Evolutionary conservation across 2,113 vertebrate species (phyloP), one percentile per base, ranked within the genome.

Genomic region (Rhinolophus ferrumequinum): DNA sequence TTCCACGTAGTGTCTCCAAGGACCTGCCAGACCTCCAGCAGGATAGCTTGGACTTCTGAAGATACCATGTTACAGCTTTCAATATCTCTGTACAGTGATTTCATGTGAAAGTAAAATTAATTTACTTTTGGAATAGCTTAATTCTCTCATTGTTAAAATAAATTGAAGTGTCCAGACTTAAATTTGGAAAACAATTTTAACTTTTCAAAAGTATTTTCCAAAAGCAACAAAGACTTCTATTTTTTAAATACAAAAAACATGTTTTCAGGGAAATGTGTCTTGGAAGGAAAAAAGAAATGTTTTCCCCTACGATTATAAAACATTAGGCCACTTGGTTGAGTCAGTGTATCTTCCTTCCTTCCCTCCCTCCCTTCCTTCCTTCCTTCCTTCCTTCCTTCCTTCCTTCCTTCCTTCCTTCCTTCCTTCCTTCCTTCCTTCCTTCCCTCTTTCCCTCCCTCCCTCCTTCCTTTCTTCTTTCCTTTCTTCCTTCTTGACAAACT

Each of bases 241-340:
- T 98, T 97, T 98, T 98, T 96, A 98, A 98, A 98, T 98, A 97
- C 94, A 98, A 97, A 98, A 98, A 98, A 97, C 95, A 98, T 97
- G 97, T 98, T 98, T 98, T 98, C 98, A 98, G 97, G 94, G 97
- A 98, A 98, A 97, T 97, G 80, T 96, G 96, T 97, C 93, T 98
- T 98, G 96, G 97, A 98, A 98, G 92, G 95, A 89, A 96, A 73
- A 66, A 91, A 76, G 19, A 1, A 50, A 86, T 96, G 95, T 94
- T 94, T 94, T 90, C 89, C 89, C 76, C 62, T 84, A 88, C 95
- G 97, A 94, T 97, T 98, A 96, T 98, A 98, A 98, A 98, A 97
- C 80, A 97, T 96, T 95, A 97, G 97, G 94, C 97, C 97, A 97
- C 82, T 95, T 96, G 76, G 90, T 98, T 98, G 90, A 95, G 8